Evolutionary conservation across 2,888 invertebrate genomes (phyloP).

Genomic region (Ornithoptera priamus): DNA sequence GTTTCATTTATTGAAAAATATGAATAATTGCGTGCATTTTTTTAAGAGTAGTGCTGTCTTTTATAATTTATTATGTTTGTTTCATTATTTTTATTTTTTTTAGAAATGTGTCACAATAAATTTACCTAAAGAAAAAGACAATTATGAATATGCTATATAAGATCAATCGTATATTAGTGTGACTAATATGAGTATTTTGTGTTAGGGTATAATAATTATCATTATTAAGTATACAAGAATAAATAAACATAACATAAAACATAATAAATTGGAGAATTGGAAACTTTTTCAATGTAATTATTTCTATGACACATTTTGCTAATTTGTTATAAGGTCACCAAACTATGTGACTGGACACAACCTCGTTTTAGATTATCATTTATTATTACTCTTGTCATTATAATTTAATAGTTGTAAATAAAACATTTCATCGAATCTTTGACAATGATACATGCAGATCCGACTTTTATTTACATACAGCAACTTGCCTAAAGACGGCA

Average conservation of each 20-base stretch:
- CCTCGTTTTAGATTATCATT: neutral
- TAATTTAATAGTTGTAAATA: neutral
- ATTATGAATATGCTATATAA: neutral
- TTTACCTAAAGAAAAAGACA: neutral
- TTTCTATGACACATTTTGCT: no score
- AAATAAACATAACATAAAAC: no score
- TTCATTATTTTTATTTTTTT: neutral
- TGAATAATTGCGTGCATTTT: no score
- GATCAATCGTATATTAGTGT: no score
- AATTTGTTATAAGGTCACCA: neutral
- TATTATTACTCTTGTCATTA: neutral
- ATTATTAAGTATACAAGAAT: neutral
- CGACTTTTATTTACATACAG: constrained; percentile 28
- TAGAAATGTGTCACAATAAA: neutral
- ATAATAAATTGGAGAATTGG: neutral
- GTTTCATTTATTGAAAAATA: no score
- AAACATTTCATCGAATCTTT: neutral
- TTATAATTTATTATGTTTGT: no score
- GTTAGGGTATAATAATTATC: neutral
- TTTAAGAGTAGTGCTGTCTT: no score
- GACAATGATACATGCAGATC: constrained; percentile 33
- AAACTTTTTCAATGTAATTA: neutral
- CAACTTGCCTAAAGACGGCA: constrained; percentile 43
- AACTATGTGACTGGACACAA: neutral
- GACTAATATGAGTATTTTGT: neutral